Percentiles rank a stretch among this genome's conserved stretches.
Evolutionary conservation across 2,113 vertebrate species (phyloP).

Genomic region (Aptenodytes forsteri): DNA sequence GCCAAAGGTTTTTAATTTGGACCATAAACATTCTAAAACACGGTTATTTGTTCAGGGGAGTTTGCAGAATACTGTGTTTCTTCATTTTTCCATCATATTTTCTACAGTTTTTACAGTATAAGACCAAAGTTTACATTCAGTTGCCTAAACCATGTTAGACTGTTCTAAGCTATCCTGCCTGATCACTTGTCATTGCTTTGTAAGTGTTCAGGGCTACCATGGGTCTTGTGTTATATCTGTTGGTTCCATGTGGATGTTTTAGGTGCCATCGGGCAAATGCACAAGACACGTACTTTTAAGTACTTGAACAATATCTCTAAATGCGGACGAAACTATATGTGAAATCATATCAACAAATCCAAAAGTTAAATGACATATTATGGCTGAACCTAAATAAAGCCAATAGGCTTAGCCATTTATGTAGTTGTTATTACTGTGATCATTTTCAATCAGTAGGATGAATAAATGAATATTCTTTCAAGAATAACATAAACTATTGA

Average conservation of each 20-base stretch:
- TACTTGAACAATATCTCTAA: neutral
- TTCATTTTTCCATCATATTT: neutral
- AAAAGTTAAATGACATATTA: conserved; percentile 39
- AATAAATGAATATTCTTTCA: neutral
- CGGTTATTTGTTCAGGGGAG: neutral
- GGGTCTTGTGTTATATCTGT: neutral
- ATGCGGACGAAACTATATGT: too few relatives aligned
- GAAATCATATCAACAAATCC: neutral
- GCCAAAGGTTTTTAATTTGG: neutral
- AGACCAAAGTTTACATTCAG: neutral
- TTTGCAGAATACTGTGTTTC: neutral
- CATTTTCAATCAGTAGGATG: conserved; percentile 34
- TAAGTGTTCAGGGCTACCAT: neutral
- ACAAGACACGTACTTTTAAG: neutral
- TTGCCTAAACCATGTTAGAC: neutral
- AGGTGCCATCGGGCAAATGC: too few relatives aligned
- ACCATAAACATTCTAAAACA: neutral
- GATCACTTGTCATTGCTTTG: neutral
- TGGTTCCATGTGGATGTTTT: too few relatives aligned
- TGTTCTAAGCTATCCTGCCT: neutral
- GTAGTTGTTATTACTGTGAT: conserved; percentile 26
- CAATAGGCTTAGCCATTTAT: conserved; percentile 7
- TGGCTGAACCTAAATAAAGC: conserved; percentile 30
- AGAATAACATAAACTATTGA: conserved; percentile 1
- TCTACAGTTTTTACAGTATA: neutral